These are phyloP conservation scores for Brassicogethes aeneus DNA, from an alignment of 2,888 invertebrate genomes.

Conservation along the genomic window DNA sequence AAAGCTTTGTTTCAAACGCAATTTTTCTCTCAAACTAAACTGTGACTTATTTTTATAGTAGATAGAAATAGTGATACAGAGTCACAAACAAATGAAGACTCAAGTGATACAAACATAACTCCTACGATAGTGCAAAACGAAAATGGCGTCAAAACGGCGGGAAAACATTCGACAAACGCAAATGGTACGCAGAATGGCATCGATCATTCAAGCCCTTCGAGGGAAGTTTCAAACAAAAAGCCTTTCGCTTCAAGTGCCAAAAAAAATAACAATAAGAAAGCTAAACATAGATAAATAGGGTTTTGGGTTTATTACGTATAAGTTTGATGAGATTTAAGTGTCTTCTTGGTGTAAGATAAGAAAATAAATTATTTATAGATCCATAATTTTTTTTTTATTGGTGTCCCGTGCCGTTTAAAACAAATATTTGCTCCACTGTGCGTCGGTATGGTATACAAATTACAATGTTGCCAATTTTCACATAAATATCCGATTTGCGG, in stretches of 20 bases:
- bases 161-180: constrained; percentile 36
- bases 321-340: too few species aligned
- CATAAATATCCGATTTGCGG: too few species aligned
- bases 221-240: constrained; percentile 59
- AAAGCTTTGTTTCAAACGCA: too few species aligned
- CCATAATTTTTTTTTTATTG: too few species aligned
- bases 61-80: constrained; percentile 83
- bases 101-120: constrained; percentile 52
- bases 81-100: constrained; percentile 72
- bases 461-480: too few species aligned
- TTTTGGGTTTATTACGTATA: too few species aligned
- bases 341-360: too few species aligned
- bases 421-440: too few species aligned
- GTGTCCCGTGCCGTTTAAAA: too few species aligned
- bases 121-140: constrained; percentile 38
- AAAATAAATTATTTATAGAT: too few species aligned
- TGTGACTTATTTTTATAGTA: constrained; percentile 50
- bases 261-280: constrained; percentile 73
- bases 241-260: constrained; percentile 50
- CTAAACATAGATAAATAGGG: constrained; percentile 75
- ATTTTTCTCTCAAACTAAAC: too few species aligned
- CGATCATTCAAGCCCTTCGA: constrained; percentile 42
- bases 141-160: constrained; percentile 35
- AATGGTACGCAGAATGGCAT: constrained; percentile 37
- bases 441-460: too few species aligned